Conservation (phyloP, 2,113 vertebrate species). For the Emberiza fucata region DNA sequence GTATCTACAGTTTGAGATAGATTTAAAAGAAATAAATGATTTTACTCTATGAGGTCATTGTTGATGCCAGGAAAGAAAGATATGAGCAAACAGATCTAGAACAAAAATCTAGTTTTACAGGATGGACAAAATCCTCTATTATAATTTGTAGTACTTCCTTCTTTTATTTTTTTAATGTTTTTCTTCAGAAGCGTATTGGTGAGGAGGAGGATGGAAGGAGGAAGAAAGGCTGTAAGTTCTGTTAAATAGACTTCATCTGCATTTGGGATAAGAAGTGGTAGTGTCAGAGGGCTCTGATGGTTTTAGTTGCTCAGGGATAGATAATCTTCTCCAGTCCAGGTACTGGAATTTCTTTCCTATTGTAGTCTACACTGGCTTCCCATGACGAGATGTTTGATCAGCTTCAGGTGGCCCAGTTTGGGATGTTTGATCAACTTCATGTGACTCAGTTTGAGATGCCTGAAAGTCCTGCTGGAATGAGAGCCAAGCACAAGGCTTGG, state of each 20-base stretch:
- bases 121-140: background rate
- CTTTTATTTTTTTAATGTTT: background rate
- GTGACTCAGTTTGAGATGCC: background rate
- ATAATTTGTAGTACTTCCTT: background rate
- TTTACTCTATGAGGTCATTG: background rate
- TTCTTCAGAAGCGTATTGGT: background rate
- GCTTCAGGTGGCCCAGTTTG: background rate
- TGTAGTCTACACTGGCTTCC: background rate
- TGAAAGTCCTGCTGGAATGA: background rate
- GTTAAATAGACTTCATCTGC: background rate
- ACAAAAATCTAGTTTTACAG: background rate
- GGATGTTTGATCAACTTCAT: too few relatives aligned
- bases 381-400: background rate
- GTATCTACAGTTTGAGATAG: background rate
- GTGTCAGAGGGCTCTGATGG: background rate
- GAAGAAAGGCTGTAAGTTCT: background rate
- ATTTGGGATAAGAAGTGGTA: background rate
- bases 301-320: background rate
- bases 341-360: background rate
- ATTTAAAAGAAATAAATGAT: background rate
- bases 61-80: background rate
- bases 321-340: background rate
- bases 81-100: background rate
- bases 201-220: background rate
- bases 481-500: background rate